Conservation (phyloP, 2,888 invertebrate species). For the Cecidostiba fungosa region DNA sequence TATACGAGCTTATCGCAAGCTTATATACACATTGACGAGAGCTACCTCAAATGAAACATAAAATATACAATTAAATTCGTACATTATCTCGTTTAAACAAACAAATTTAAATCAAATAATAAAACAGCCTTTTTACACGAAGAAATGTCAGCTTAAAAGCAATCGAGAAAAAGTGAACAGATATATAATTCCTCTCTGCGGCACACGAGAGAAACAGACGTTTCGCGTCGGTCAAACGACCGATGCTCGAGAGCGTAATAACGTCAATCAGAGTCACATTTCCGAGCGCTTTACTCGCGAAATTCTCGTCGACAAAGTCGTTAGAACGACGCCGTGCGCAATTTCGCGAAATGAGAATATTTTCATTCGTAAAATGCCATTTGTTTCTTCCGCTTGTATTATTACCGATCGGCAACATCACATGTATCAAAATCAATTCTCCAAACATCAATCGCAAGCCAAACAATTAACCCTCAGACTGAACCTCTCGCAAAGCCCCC, state of each 20-base stretch:
- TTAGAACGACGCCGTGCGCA: background rate
- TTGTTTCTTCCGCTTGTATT: background rate
- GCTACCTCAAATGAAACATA: too few species aligned
- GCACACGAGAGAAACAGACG: background rate
- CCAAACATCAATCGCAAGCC: too few species aligned
- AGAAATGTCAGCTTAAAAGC: background rate
- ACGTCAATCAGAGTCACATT: conserved; percentile 35
- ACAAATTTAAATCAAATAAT: too few species aligned
- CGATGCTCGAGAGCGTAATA: conserved; percentile 13
- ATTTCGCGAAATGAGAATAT: conserved; percentile 43
- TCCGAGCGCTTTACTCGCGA: background rate
- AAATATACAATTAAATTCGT: too few species aligned
- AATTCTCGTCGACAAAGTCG: background rate
- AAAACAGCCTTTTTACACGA: too few species aligned
- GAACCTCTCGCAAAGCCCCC: background rate
- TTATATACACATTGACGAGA: too few species aligned
- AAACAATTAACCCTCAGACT: background rate
- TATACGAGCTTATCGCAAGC: too few species aligned
- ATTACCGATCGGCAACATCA: too few species aligned
- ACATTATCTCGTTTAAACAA: too few species aligned
- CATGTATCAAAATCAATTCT: too few species aligned
- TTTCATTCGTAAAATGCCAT: conserved; percentile 33
- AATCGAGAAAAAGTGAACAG: background rate
- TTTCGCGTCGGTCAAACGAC: background rate
- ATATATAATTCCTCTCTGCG: background rate